A percentile compares a stretch with the other conserved stretches of the same genome.
phyloP scores from a whole-genome alignment of 2,888 invertebrate genomes.

The Sabellastarte sp. region DNA sequence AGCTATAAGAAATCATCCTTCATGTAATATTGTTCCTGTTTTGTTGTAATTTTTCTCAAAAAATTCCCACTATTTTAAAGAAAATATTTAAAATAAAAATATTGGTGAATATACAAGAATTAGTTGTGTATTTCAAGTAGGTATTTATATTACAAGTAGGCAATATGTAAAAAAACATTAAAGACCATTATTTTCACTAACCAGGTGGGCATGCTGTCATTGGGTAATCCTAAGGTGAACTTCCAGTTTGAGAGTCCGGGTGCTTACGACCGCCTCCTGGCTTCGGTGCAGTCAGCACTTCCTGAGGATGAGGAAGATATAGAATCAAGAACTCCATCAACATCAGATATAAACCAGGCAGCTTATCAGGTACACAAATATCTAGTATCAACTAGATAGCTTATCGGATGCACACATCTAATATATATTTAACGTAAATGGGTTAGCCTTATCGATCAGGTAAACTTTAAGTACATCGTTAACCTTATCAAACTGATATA shows the following conservation, averaged over 20 bases:
- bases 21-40: too few species aligned
- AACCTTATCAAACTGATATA: background rate
- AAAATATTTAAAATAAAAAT: too few species aligned
- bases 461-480: background rate
- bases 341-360: conserved; percentile 14
- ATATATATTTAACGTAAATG: background rate
- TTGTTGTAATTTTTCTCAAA: too few species aligned
- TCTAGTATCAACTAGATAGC: too few species aligned
- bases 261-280: conserved; percentile 36
- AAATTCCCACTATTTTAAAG: too few species aligned
- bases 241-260: conserved; percentile 40
- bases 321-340: conserved; percentile 10
- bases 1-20: too few species aligned
- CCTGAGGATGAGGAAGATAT: conserved; percentile 14
- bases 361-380: conserved; percentile 21
- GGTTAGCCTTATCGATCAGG: background rate
- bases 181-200: too few species aligned
- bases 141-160: too few species aligned
- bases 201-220: conserved; percentile 30
- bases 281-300: conserved; percentile 33
- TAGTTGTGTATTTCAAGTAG: too few species aligned
- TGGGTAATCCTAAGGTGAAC: conserved; percentile 27
- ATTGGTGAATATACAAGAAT: too few species aligned
- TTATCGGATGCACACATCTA: too few species aligned
- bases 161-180: too few species aligned